Percentiles rank a stretch among this genome's conserved stretches.
Evolutionary conservation across 2,888 invertebrate species (phyloP).

Genomic region (Meteorus cinctellus): DNA sequence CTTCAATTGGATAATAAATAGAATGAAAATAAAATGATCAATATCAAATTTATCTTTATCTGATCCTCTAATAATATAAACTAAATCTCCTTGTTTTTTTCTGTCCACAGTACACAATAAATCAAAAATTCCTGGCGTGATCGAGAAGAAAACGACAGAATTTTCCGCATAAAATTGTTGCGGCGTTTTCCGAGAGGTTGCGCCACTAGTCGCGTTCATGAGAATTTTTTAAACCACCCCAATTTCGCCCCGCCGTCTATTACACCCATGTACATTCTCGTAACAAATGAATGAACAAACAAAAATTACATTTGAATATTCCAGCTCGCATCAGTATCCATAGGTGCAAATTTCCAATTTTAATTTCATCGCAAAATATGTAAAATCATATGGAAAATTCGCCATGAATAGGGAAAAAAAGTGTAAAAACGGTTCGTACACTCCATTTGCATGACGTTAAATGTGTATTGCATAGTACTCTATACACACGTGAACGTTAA

Average conservation of each 20-base stretch:
- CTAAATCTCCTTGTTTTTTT: neutral
- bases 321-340: neutral
- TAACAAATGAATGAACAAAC: neutral
- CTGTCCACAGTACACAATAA: neutral
- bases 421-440: neutral
- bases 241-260: neutral
- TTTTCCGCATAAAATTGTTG: neutral
- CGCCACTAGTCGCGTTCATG: constrained; percentile 21
- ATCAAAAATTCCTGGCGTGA: neutral
- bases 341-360: neutral
- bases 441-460: neutral
- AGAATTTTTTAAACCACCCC: neutral
- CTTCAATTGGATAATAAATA: too few relatives aligned
- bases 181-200: constrained; percentile 11
- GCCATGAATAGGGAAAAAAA: neutral
- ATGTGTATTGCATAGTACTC: neutral
- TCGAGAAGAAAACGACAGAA: constrained; percentile 3
- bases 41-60: too few relatives aligned
- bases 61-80: too few relatives aligned
- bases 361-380: neutral
- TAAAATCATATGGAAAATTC: neutral
- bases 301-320: neutral
- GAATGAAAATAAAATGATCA: too few relatives aligned
- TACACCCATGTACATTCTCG: neutral
- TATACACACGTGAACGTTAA: constrained; percentile 22